Evolutionary conservation across 2,113 vertebrate genomes (phyloP), one percentile per base, ranked within the genome.

Genomic region (Seriola dumerili): DNA sequence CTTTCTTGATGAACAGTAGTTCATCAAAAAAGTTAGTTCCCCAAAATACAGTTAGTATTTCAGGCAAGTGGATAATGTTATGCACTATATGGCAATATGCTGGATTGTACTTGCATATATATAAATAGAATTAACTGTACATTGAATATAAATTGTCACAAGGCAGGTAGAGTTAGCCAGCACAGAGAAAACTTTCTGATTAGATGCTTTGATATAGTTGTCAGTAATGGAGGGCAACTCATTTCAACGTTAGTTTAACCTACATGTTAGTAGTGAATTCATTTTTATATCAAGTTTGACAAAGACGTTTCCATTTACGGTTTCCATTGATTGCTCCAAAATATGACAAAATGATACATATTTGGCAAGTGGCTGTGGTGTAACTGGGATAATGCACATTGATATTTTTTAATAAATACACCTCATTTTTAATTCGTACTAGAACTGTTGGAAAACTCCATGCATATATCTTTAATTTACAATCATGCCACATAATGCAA

Each of bases 401-500:
- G 38, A 8, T 38, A 38, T 8, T 38, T 38, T 38, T 38, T 38
- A 38, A 38, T 38, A 38, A 5, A 5, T 8, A 38, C 29, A 29
- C 29, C 29, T 29, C 29, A 29, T 29, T 40, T 29, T 55, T 36
- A 55, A 8, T 57, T 12, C 23, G 4, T 0, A 2, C 5, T 12
- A 38, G 7, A n/a, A 72, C 36, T 80, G 32, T 16, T 76, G 36
- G 3, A 8, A 8, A 32, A n/a, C 17, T 38, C 16, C n/a, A 52
- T 1, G 11, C 14, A 63, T 32, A 69, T 5, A 44, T 71, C 2
- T 16, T 7, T 42, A 1, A 78, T 76, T 57, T 36, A 75, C 16
- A 71, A 32, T 68, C 40, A 17, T 61, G 40, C 29, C 36, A 23
- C 46, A 64, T 14, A 52, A 68, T 78, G 64, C 16, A 46, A 40